These are phyloP conservation scores for Drosophila anomelani DNA, from an alignment of 2,888 invertebrate genomes.

Conservation along the genomic window DNA sequence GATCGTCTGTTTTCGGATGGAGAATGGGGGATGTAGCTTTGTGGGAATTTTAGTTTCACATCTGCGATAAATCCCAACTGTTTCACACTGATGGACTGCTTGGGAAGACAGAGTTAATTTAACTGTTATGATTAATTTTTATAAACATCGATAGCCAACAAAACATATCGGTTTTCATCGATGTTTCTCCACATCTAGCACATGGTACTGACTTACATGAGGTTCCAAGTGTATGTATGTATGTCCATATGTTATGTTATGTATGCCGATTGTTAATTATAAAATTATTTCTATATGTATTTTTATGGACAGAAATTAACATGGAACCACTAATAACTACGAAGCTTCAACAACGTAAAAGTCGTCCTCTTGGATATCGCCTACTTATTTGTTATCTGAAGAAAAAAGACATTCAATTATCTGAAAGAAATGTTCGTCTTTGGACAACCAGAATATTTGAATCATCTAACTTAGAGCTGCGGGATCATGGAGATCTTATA, in stretches of 20 bases:
- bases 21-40: too few relatives aligned
- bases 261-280: neutral
- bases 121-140: too few relatives aligned
- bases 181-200: too few relatives aligned
- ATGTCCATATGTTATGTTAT: neutral
- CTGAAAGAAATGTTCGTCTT: neutral
- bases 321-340: conserved; percentile 13
- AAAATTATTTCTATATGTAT: neutral
- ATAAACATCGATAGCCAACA: too few relatives aligned
- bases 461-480: conserved; percentile 12
- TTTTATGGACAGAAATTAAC: neutral
- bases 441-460: conserved; percentile 6
- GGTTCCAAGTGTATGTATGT: neutral
- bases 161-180: too few relatives aligned
- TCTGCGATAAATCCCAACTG: too few relatives aligned
- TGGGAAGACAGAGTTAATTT: too few relatives aligned
- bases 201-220: neutral
- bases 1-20: too few relatives aligned
- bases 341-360: conserved; percentile 1
- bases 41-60: too few relatives aligned
- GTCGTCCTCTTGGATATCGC: conserved; percentile 11
- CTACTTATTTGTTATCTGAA: conserved; percentile 21
- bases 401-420: neutral
- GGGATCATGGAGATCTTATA: conserved; percentile 11
- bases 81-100: too few relatives aligned